These are phyloP conservation scores for Corythornis cristatus DNA, from an alignment of 2,113 vertebrate species.

Conservation along the genomic window DNA sequence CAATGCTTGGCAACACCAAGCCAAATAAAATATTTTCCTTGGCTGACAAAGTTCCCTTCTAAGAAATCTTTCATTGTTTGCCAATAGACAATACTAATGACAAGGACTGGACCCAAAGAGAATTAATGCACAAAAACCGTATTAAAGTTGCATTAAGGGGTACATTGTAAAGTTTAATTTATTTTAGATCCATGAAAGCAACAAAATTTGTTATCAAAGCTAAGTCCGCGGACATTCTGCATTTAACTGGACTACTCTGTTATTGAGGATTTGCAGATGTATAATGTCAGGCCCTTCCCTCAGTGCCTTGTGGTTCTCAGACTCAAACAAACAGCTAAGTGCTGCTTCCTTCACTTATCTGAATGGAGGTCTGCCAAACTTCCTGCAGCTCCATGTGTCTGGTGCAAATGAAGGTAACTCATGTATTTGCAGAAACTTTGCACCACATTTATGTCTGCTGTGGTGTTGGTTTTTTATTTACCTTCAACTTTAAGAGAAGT, in stretches of 20 bases:
- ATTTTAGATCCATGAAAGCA: constrained; percentile 56
- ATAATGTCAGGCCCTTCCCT: background rate
- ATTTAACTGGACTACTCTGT: background rate
- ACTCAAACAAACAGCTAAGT: background rate
- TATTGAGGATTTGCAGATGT: background rate
- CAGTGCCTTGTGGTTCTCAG: background rate
- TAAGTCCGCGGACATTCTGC: constrained; percentile 15
- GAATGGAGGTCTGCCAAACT: background rate
- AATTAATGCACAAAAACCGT: constrained; percentile 67
- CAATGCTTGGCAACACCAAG: constrained; percentile 38
- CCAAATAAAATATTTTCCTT: constrained; percentile 58
- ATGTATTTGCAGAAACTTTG: background rate
- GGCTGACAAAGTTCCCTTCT: constrained; percentile 53
- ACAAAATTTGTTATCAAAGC: constrained; percentile 56
- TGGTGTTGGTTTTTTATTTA: background rate
- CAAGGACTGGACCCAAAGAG: constrained; percentile 54
- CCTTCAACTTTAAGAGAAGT: background rate
- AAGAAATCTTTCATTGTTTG: constrained; percentile 64
- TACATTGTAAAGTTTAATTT: constrained; percentile 64
- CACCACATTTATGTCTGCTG: background rate
- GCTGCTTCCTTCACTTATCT: background rate
- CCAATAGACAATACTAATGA: constrained; percentile 65
- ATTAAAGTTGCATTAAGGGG: constrained; percentile 71
- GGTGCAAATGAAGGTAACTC: background rate
- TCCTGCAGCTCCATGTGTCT: background rate